Evolutionary conservation across 2,113 vertebrate genomes (phyloP).

Genomic region (Ptyas mucosa): DNA sequence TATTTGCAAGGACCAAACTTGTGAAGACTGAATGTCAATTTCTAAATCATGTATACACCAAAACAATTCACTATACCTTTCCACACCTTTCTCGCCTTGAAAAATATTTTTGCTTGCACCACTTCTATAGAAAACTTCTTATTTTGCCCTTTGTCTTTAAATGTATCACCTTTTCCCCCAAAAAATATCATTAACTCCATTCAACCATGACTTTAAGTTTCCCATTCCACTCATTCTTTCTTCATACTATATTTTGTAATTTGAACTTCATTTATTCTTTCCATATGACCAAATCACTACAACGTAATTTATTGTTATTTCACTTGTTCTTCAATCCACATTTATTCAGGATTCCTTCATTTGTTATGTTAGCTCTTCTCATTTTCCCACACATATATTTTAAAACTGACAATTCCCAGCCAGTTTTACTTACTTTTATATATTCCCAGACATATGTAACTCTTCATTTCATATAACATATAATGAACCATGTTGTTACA

Average conservation of each 20-base stretch:
- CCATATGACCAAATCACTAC: background rate
- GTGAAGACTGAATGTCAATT: conserved; percentile 46
- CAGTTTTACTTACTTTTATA: background rate
- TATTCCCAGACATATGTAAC: background rate
- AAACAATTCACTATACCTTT: background rate
- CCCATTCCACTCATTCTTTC: background rate
- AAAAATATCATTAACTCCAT: background rate
- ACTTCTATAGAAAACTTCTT: background rate
- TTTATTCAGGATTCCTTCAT: background rate
- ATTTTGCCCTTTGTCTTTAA: background rate
- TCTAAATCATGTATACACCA: background rate
- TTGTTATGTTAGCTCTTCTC: background rate
- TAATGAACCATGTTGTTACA: background rate
- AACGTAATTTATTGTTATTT: background rate
- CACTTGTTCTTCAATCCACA: background rate
- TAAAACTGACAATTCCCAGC: background rate
- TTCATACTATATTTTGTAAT: background rate
- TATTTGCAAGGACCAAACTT: background rate
- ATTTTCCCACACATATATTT: background rate
- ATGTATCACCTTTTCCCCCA: background rate
- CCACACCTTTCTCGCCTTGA: background rate
- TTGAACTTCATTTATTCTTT: background rate
- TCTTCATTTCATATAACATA: background rate
- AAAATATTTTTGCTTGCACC: background rate
- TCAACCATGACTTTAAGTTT: background rate